Evolutionary conservation across 1,140 invertebrate genomes (phyloP).

Genomic region (Oncopodura yosiiana): DNA sequence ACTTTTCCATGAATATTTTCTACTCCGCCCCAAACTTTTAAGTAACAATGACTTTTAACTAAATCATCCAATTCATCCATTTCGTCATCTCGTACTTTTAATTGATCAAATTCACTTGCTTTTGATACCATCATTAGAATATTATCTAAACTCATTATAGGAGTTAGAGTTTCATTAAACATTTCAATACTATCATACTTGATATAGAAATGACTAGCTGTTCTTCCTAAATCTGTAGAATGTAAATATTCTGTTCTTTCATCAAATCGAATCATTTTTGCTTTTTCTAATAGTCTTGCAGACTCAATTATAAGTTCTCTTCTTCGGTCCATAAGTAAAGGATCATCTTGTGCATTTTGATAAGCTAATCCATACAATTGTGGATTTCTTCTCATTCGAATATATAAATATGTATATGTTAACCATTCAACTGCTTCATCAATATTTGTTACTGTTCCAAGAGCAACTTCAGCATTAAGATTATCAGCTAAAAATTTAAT

Average conservation of each 20-base stretch:
- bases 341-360: constrained; percentile 61
- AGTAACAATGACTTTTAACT: constrained; percentile 57
- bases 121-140: constrained; percentile 80
- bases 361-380: constrained; percentile 77
- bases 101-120: constrained; percentile 89
- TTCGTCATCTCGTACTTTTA: constrained; percentile 94
- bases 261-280: constrained; percentile 88
- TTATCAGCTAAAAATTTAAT: constrained; percentile 85
- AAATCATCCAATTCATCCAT: constrained; percentile 76
- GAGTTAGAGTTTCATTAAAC: constrained; percentile 65
- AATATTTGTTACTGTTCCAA: constrained; percentile 90
- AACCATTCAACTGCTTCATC: constrained; percentile 96
- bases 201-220: constrained; percentile 95
- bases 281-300: constrained; percentile 77
- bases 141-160: constrained; percentile 75
- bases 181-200: constrained; percentile 92
- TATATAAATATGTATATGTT: constrained; percentile 92
- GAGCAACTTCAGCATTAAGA: constrained; percentile 90
- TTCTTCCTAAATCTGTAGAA: constrained; percentile 82
- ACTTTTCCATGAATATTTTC: constrained; percentile 94
- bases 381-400: constrained; percentile 88
- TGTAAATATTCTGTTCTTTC: constrained; percentile 68
- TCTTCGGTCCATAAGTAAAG: constrained; percentile 59
- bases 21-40: constrained; percentile 63
- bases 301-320: constrained; percentile 66